Base-by-base conservation (phyloP, 2,888 invertebrate genomes). In the Scaptodrosophila latifasciaeformis region DNA sequence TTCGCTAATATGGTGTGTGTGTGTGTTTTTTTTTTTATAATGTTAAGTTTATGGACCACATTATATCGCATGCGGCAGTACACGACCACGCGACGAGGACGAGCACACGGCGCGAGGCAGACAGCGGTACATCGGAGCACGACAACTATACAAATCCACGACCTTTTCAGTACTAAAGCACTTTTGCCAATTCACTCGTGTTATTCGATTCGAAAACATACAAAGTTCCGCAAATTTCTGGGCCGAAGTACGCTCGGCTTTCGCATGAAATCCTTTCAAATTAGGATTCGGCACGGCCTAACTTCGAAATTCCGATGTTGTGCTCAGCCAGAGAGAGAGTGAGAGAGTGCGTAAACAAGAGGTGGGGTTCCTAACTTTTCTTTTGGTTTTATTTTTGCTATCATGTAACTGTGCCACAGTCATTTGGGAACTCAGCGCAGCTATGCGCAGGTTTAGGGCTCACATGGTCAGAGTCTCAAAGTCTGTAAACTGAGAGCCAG, bases 101-200 rank as follows among this genome's bases (percentile, higher is more conserved):
- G 39, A 15, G 29, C 30, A 31, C 37, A 35, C 37, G 37, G 17
- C 37, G 18, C 13, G 17, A 4, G 34, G 51, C 56, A 39, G 37
- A 37, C 48, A 49, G 60, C 66, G 59, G 43, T 46, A 61, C 43
- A 58, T n/a, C 52, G 49, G 45, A 48, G 53, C 48, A 64, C 68
- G 84, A 84, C 82, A 79, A 84, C 85, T 83, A 78, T 70, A 83
- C 85, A 82, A 85, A 84, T 82, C 84, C 84, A 84, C 85, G 86
- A 84, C 85, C 85, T 83, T 82, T 85, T 85, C 67, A 83, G 79
- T 84, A 85, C 85, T 85, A 80, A 85, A 82, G 84, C 72, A 70
- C 71, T 77, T 81, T 65, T 67, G 61, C 69, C 74, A 75, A 82
- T 80, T 71, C 81, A 70, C 70, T 82, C 82, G 78, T 74, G 71